Evolutionary conservation across 35 echinoderm and acorn worm genomes (phyloP), one percentile per base, ranked within the genome.

Genomic region (Patiria miniata): DNA sequence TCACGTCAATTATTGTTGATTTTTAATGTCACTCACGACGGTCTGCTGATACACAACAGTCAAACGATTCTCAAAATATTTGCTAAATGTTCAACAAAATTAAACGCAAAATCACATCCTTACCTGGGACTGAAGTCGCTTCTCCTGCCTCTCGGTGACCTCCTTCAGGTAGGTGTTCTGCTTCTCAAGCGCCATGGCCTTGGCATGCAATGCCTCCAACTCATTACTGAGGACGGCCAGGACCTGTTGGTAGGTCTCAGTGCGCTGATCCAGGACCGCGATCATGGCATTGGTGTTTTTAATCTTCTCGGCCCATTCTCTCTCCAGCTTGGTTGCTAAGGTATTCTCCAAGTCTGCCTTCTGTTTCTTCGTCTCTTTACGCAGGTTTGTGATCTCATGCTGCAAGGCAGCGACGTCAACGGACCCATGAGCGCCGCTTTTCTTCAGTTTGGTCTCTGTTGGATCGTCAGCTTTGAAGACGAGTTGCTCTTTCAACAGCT

Each of bases 161-260:
- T 85, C 83, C 36, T 68, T 51, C 52, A 85, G 83, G 52, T 85
- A 56, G 36, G 44, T 22, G 57, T 85, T 85, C 56, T 85, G 53
- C 52, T 68, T 60, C 52, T 85, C 21, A 3, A 85, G 34, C 12
- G 52, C 52, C 5, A 29, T 65, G 21, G 56, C 36, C 52, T 68
- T 85, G 36, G 44, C 53, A 34, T 37, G 44, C 32, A 85, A 7
- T 39, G 57, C 52, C 57, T 85, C 83, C 36, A 85, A 37, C 57
- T 85, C 44, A n/a, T 85, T 85, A 39, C 52, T 85, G 28, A 85
- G 6, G 8, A 80, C 78, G 28, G 78, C 65, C 78, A 80, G 78
- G 1, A 80, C 78, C 78, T 80, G 39, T 18, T 80, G 78, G 78
- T 19, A 39, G 29, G 78, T 80, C 78, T 80, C 78, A 10, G 78